Evolutionary conservation across 2,797 vertebrate species (phyloP).

Genomic region (Acanthurus lineatus): DNA sequence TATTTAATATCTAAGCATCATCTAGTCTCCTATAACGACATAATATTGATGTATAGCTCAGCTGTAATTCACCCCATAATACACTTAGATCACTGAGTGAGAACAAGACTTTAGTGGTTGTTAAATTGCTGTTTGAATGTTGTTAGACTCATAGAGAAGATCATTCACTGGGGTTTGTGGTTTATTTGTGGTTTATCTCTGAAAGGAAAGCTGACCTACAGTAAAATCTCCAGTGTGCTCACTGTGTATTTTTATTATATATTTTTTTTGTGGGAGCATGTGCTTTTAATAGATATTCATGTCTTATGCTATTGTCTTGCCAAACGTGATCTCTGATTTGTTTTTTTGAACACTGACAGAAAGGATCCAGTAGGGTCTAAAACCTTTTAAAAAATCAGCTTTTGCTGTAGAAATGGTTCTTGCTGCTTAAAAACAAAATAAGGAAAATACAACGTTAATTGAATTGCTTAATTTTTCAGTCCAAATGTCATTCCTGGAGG

Average conservation of each 20-base stretch:
- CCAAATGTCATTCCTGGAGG: neutral
- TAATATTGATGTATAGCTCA: neutral
- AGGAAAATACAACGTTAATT: neutral
- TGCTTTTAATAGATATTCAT: neutral
- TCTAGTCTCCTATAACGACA: no score
- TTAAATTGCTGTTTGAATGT: conserved; percentile 3
- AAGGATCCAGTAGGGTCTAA: neutral
- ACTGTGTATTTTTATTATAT: neutral
- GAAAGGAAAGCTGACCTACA: neutral
- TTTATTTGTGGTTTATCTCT: conserved; percentile 32
- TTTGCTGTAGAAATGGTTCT: neutral
- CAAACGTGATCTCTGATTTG: neutral
- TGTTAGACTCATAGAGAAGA: neutral
- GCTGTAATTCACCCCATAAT: neutral
- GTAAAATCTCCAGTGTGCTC: neutral
- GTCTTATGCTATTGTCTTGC: neutral
- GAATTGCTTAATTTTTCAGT: neutral
- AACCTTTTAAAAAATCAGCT: neutral
- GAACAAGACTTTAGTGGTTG: neutral
- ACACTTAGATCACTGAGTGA: neutral
- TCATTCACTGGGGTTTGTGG: conserved; percentile 7
- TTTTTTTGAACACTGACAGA: neutral
- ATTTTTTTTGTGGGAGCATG: neutral
- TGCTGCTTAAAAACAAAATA: neutral
- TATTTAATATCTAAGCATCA: no score